Base-by-base conservation (phyloP, 2,888 invertebrate species). In the Torymus tubicola region DNA sequence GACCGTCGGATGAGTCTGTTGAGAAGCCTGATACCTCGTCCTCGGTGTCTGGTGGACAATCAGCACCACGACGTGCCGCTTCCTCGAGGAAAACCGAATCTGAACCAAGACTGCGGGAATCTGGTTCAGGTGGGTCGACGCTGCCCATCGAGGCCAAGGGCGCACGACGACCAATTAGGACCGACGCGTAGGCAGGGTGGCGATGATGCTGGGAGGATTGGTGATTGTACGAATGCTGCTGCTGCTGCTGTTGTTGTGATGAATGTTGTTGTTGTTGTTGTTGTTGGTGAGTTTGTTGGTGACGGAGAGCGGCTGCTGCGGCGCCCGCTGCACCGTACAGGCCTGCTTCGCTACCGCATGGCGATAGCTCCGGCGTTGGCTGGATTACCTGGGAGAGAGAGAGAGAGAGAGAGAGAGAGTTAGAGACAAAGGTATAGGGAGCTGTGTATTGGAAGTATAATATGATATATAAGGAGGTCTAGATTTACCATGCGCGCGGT, bases 21-120 rank as follows among this genome's bases (percentile, higher is more conserved):
- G 96, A 96, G 88, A 96, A 95, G 86, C 95, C 95, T 87, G 96
- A 96, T 86, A 96, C 94, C 87, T 96, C 96, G 87, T 96, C 96
- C 88, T 96, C 96, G 16, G 96, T 96, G 86, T 96, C 96, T 85
- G 94, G 93, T 75, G 91, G 93, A 16, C 83, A 24, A 83, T 84
- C 75, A 58, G 16, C 70, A 4, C 31, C 31, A 5, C 31, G 31
- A 5, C 31, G 31, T 5, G 91, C 92, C 81, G 94, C 94, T 86
- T 93, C 93, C 88, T 95, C 95, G 78, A 94, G 93, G 90, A 96
- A 96, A 80, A 96, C 96, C 21, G 96, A 96, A 90, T 96, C 96
- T 72, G 95, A 95, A 64, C 95, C 95, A 78, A 95, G 93, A 16
- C 95, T 94, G 82, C 93, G 93, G 83, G 94, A 92, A 87, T 96